Conservation (phyloP, 2,888 invertebrate genomes). For the Anodontia alba region DNA sequence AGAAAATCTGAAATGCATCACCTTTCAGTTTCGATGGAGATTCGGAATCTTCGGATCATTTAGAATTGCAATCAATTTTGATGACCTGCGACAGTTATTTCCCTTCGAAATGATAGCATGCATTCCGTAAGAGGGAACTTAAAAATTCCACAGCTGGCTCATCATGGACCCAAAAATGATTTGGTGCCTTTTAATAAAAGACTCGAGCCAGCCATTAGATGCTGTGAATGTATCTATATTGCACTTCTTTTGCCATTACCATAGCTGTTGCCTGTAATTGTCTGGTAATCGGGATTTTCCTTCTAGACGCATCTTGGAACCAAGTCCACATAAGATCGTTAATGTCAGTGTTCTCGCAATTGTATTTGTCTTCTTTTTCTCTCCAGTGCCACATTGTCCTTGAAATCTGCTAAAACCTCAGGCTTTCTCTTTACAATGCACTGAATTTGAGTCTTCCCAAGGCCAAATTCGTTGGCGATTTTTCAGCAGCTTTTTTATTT, state of each 20-base stretch:
- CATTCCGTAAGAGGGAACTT: no score
- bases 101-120: no score
- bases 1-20: no score
- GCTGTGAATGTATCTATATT: no score
- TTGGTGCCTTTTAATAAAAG: conserved; percentile 16
- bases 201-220: no score
- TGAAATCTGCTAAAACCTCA: conserved; percentile 36
- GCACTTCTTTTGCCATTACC: conserved; percentile 33
- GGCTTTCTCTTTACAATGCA: conserved; percentile 44
- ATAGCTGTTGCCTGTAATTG: conserved; percentile 29
- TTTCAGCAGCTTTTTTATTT: no score
- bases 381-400: conserved; percentile 26
- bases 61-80: no score
- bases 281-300: conserved; percentile 30
- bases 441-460: conserved; percentile 52
- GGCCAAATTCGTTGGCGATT: conserved; percentile 45
- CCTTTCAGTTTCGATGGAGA: no score
- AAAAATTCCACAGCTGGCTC: no score
- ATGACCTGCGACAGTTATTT: no score
- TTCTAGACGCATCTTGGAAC: conserved; percentile 34
- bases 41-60: no score
- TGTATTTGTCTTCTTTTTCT: conserved; percentile 32
- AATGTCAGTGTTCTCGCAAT: conserved; percentile 39
- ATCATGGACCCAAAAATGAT: conserved; percentile 42
- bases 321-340: conserved; percentile 37